A percentile compares a stretch with the other conserved stretches of the same genome.
phyloP scores from a whole-genome alignment of 2,797 vertebrate species.

The Rhynchotus rufescens region DNA sequence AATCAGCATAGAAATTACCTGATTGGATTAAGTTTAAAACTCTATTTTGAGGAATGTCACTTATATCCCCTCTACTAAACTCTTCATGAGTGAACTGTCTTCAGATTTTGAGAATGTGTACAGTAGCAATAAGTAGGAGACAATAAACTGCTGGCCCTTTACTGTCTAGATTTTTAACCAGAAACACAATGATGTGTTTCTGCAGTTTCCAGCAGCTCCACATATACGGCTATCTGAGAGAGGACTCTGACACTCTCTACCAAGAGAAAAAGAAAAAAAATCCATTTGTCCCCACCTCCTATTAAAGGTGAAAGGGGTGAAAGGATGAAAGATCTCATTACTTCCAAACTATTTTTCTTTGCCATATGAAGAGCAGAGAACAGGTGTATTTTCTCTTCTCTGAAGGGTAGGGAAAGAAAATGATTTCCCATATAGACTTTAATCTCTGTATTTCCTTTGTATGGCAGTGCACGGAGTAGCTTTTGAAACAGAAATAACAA shows the following conservation, averaged over 20 bases:
- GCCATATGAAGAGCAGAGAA: not conserved
- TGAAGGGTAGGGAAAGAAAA: not conserved
- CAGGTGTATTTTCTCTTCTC: not conserved
- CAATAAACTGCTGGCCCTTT: not conserved
- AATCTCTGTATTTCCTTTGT: not conserved
- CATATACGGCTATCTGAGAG: not conserved
- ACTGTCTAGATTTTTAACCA: not conserved
- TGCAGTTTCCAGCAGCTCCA: not conserved
- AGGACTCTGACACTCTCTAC: not conserved
- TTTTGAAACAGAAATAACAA: slow-evolving; percentile 1
- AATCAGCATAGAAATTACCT: not conserved
- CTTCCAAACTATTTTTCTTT: not conserved
- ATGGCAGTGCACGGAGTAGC: not conserved
- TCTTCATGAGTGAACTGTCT: not conserved
- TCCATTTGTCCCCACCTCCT: not conserved
- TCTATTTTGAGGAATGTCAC: not conserved
- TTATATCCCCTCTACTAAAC: not conserved
- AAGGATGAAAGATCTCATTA: slow-evolving; percentile 1
- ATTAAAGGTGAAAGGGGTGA: not conserved
- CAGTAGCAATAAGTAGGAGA: not conserved
- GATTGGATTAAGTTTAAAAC: not conserved
- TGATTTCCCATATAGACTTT: not conserved
- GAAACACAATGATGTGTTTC: not conserved
- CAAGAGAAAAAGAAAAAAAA: not conserved
- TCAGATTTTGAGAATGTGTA: not conserved